Evolutionary conservation across 2,797 vertebrate species (phyloP), one percentile per base, ranked within the genome.

Genomic region (Coreius guichenoti): DNA sequence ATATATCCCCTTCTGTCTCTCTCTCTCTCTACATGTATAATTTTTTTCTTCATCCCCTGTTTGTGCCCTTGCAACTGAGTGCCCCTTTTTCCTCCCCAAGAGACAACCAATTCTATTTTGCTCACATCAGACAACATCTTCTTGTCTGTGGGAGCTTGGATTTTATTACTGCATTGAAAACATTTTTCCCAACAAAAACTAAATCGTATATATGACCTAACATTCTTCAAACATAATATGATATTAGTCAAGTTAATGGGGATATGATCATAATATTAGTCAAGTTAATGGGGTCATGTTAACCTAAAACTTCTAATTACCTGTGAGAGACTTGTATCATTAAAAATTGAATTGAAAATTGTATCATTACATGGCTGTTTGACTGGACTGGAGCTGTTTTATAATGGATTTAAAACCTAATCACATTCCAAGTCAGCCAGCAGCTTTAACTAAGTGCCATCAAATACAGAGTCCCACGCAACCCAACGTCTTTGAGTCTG

Each of bases 391-490:
- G 17, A 58, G 70, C 73, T 23, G 81, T 43, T 83, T 77, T 73
- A 63, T 67, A 78, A 23, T 69, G n/a, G 26, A 63, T 84, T 73
- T 65, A 72, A 80, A 86, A 76, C 61, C 47, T 86, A 85, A 65
- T 74, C 72, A 83, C 86, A 65, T 31, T 86, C 58, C 80, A 76
- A 78, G 39, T 68, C 70, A 81, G 68, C 81, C 83, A 84, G 82
- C 63, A 49, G 77, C 67, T 81, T 56, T 73, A 87, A 87, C 86
- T 82, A 61, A 80, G 83, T 65, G 75, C 87, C 84, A 80, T 70
- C 87, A 69, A 89, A 90, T 79, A 82, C 77, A 80, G 61, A 67
- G 58, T 68, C 58, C 68, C 86, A 90, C 65, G 79, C 77, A 86
- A 86, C 77, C 83, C 26, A 31, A 49, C 51, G n/a, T 45, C 81